Evolutionary conservation across 2,888 invertebrate species (phyloP), one percentile per base, ranked within the genome.

Genomic region (Exocentrus adspersus): DNA sequence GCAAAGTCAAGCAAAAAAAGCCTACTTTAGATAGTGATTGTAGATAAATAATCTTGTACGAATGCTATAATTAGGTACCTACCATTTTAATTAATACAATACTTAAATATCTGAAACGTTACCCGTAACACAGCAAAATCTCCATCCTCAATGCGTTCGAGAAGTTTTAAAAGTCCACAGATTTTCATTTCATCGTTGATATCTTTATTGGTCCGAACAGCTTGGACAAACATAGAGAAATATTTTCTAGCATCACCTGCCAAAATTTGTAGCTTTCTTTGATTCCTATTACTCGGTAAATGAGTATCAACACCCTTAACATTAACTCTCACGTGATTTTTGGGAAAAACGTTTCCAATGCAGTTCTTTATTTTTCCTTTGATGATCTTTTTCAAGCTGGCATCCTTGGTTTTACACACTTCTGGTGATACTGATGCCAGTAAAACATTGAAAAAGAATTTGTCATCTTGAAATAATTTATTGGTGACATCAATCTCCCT

Each of bases 131-230:
- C 53, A n/a, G 50, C 43, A 60, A 73, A 72, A 42, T 73, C 68
- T 9, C 75, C 72, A 21, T 62, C 67, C 54, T 74, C 71, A 12
- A 75, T 73, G 6, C 68, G 64, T n/a, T 74, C 63, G 12, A 75
- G 58, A 20, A 74, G 48, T 51, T 64, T 72, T 37, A 72, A 46
- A 43, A 75, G 62, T 1, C 72, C 74, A 52, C 68, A 72, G 14
- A 71, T 70, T 57, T 74, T 74, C 20, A 73, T 53, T 59, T 72
- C 71, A 24, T 72, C 71, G 21, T 68, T 67, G 7, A 72, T 68
- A 46, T 68, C 65, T 43, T 60, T 54, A 37, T 73, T 74, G n/a
- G 65, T 12, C 46, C 46, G 61, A 0, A 72, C 69, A 19, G 72
- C 72, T 48, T 71, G 64, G 1, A 68, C 70, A 20, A 73, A 64